Base-by-base conservation (phyloP, 2,797 vertebrate genomes). In the Sebastolobus altivelis region DNA sequence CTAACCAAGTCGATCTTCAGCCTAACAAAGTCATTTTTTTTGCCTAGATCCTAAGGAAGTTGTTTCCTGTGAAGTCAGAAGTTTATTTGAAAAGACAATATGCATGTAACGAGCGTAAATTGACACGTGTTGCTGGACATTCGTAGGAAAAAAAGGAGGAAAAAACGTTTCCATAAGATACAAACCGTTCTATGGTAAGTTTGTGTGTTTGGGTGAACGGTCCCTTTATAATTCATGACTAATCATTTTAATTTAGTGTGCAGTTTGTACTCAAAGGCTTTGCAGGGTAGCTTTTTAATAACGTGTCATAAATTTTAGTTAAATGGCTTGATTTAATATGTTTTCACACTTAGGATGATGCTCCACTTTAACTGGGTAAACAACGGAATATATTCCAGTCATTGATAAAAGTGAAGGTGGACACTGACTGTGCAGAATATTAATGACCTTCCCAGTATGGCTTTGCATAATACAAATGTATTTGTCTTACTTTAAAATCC, bases 31-130 rank as follows among this genome's bases (percentile, higher is more conserved):
- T 31, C 31, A 31, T 4, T 46, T 0, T 16, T 18, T 18, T 46
- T 46, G 16, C 16, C 3, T 1, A 18, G 43, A 0, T 25, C 16
- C 16, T 46, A 46, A 18, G 0, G 43, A 46, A 6, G 7, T 46
- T 18, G 43, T 18, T 18, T 46, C 0, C 18, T 46, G 43, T 46
- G 16, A 46, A 46, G 43, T 0, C 16, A 6, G 16, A 46, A 0
- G 43, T 46, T 46, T 18, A 46, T 46, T 46, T 46, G 43, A 43
- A 43, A 43, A 43, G 40, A 18, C 43, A 46, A 16, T 18, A 46
- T 18, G 16, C 43, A 46, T 43, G 40, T 46, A 46, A 46, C 3
- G 8, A 18, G 16, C 14, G 16, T 46, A 46, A 46, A 46, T 6
- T 46, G 14, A 46, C 16, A 0, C 6, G 14, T 35, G 14, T 46